phyloP scores from a whole-genome alignment of 2,797 vertebrate species.

The Trachurus trachurus region DNA sequence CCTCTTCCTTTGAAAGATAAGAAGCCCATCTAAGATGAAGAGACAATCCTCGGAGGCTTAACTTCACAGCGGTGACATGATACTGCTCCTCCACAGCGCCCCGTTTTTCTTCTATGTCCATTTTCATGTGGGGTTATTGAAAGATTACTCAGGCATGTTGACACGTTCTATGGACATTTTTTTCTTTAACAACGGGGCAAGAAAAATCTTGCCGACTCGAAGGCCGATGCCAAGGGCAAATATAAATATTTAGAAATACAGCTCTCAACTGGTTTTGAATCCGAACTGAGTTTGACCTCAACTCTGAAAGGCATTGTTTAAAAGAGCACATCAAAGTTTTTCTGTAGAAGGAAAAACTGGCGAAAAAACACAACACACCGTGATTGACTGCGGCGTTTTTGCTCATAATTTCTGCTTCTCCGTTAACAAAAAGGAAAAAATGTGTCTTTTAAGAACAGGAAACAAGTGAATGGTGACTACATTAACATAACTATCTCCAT shows the following conservation, averaged over 20 bases:
- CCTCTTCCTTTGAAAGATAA: conserved; percentile 68
- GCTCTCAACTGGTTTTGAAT: conserved; percentile 39
- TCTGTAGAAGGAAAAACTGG: conserved; percentile 5
- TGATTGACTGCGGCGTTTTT: background rate
- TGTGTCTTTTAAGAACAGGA: background rate
- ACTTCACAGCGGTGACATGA: conserved; percentile 31
- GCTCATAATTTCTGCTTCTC: conserved; percentile 5
- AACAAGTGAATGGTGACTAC: background rate
- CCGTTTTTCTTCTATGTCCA: conserved; percentile 2
- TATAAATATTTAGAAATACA: conserved; percentile 64
- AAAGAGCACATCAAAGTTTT: conserved; percentile 5
- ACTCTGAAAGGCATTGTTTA: conserved; percentile 26
- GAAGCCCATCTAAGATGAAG: conserved; percentile 29
- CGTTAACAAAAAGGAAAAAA: conserved; percentile 12
- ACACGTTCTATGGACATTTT: conserved; percentile 30
- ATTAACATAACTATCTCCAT: background rate
- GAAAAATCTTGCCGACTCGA: conserved; percentile 23
- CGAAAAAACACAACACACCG: background rate
- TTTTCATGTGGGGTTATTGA: conserved; percentile 27
- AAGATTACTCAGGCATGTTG: conserved; percentile 21
- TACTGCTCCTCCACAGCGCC: conserved; percentile 3
- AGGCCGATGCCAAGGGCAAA: conserved; percentile 46
- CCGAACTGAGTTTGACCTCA: conserved; percentile 33
- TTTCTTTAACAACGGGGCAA: conserved; percentile 39
- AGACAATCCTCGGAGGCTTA: conserved; percentile 31